phyloP scores from a whole-genome alignment of 1,140 invertebrate species.

The Pseudobourletiella spinata region DNA sequence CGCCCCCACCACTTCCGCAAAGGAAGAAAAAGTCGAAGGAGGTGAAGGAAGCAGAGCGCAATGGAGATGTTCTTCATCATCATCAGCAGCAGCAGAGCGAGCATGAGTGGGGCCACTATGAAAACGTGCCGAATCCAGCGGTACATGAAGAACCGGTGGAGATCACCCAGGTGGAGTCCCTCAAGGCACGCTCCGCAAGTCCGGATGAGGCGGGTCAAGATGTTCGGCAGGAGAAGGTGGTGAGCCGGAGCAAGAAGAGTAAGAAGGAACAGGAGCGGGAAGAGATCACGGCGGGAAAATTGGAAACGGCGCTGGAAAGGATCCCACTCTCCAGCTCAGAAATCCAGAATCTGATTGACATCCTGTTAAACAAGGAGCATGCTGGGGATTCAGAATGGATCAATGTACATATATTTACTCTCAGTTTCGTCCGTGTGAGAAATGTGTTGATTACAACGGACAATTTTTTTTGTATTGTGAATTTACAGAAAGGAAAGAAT shows the following conservation, averaged over 20 bases:
- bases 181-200: constrained; percentile 5
- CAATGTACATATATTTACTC: constrained; percentile 46
- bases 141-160: constrained; percentile 12
- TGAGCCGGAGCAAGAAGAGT: neutral
- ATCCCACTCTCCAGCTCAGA: constrained; percentile 61
- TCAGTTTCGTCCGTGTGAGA: no score
- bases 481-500: constrained; percentile 54
- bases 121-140: constrained; percentile 8
- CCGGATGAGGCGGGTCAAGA: neutral
- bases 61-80: neutral
- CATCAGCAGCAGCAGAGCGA: neutral
- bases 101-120: constrained; percentile 14
- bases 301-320: constrained; percentile 21
- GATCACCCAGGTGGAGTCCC: neutral
- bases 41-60: neutral
- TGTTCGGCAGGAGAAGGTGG: neutral
- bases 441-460: neutral
- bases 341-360: constrained; percentile 78
- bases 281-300: constrained; percentile 14
- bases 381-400: constrained; percentile 76
- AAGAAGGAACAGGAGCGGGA: constrained; percentile 14
- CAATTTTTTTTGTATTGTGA: neutral
- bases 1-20: constrained; percentile 17
- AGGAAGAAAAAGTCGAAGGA: neutral
- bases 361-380: constrained; percentile 74